Percentiles rank a stretch among this genome's conserved stretches.
These are phyloP conservation scores for Pristis pectinata DNA, from an alignment of 2,797 vertebrate species.

Conservation along the genomic window DNA sequence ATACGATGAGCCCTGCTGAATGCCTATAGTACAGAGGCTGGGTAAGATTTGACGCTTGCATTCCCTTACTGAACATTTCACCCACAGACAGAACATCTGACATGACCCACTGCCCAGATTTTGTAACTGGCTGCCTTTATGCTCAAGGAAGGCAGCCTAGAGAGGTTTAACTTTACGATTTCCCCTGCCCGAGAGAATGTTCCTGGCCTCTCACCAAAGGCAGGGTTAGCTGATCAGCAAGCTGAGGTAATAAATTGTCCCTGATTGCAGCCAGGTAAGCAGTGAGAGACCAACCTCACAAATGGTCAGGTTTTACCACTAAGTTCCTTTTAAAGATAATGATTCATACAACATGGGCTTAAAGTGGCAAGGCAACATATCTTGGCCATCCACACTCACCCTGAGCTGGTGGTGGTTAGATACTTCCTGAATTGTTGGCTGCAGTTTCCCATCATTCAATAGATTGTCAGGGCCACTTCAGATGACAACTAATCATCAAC, in stretches of 20 bases:
- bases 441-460: background rate
- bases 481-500: background rate
- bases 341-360: background rate
- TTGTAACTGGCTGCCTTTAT: background rate
- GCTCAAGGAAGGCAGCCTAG: background rate
- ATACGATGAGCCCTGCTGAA: constrained; percentile 96
- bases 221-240: background rate
- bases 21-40: constrained; percentile 57
- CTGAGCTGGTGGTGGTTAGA: background rate
- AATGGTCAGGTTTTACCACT: background rate
- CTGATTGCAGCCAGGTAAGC: background rate
- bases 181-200: background rate
- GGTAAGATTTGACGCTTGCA: background rate
- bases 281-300: background rate
- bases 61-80: background rate
- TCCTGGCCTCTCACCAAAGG: background rate
- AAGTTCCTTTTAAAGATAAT: background rate
- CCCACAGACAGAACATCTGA: too few relatives aligned
- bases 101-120: background rate
- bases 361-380: background rate
- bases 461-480: background rate
- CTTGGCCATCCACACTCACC: background rate
- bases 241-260: background rate
- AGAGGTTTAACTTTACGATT: background rate
- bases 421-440: background rate